Conservation (phyloP, 2,888 invertebrate genomes). For the Carpatolechia fugitivella region DNA sequence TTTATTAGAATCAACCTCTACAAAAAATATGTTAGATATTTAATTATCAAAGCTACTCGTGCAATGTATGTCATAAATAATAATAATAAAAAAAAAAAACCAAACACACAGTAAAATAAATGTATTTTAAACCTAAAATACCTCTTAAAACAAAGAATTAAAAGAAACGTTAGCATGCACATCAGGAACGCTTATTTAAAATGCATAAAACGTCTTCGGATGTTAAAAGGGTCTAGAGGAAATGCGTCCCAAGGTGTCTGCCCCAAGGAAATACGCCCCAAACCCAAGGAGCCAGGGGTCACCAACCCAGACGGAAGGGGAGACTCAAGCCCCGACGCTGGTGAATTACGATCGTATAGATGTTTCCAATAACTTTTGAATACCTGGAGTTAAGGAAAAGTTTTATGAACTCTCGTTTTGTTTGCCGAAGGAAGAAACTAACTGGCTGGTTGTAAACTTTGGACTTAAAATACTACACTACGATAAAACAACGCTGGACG, state of each 20-base stretch:
- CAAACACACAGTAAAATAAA: no score
- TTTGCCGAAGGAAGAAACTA: background rate
- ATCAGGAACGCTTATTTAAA: background rate
- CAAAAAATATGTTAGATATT: no score
- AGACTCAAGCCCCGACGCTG: slow-evolving; percentile 19
- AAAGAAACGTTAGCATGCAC: no score
- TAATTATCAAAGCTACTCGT: no score
- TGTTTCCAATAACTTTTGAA: background rate
- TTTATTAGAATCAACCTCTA: no score
- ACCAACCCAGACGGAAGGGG: slow-evolving; percentile 40
- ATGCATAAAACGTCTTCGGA: slow-evolving; percentile 4
- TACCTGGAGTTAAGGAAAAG: background rate
- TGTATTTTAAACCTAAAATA: no score
- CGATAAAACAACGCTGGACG: no score
- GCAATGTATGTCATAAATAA: no score
- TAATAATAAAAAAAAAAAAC: no score
- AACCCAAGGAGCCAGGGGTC: slow-evolving; percentile 29
- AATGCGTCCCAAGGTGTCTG: background rate
- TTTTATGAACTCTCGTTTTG: background rate
- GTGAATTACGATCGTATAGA: slow-evolving; percentile 20
- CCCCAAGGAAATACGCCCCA: background rate
- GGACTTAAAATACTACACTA: no score
- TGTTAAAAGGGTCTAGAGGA: background rate
- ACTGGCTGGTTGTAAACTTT: no score
- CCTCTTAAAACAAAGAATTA: no score